Conservation (phyloP, 2,888 invertebrate species). For the Pteria penguin region DNA sequence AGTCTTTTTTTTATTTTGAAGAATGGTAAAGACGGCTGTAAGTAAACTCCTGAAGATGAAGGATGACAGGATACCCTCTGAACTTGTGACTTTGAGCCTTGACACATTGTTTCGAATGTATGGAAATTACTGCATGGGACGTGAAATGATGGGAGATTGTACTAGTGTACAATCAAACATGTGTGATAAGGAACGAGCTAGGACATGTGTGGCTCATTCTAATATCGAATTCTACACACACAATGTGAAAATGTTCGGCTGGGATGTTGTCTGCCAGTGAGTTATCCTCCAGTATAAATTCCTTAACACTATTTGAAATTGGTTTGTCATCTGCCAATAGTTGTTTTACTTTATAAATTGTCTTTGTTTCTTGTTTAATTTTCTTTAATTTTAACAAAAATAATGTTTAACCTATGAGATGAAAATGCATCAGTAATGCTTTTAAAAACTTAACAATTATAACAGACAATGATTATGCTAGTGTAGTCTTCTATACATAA, state of each 20-base stretch:
- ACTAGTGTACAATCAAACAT: slow-evolving; percentile 3
- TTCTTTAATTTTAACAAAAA: no score
- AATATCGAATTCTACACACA: slow-evolving; percentile 12
- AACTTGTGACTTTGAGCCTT: slow-evolving; percentile 6
- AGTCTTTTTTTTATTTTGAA: no score
- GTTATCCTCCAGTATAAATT: no score
- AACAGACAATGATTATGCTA: no score
- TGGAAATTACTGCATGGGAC: slow-evolving; percentile 25
- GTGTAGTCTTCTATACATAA: no score
- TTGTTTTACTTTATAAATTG: no score
- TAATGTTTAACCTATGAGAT: no score
- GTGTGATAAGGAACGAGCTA: slow-evolving; percentile 23
- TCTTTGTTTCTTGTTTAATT: no score
- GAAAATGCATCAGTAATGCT: no score
- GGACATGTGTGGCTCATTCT: slow-evolving; percentile 22
- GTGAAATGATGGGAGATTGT: slow-evolving; percentile 22
- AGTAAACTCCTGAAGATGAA: slow-evolving; percentile 15
- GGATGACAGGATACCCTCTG: neutral
- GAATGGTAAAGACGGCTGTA: neutral
- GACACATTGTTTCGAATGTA: slow-evolving; percentile 1
- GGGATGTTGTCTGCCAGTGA: slow-evolving; percentile 35
- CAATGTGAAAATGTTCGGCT: slow-evolving; percentile 30
- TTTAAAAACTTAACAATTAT: no score
- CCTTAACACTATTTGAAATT: no score
- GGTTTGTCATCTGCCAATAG: no score